These are phyloP conservation scores for Larimichthys polyactis DNA, from an alignment of 2,113 vertebrate genomes.

Conservation along the genomic window DNA sequence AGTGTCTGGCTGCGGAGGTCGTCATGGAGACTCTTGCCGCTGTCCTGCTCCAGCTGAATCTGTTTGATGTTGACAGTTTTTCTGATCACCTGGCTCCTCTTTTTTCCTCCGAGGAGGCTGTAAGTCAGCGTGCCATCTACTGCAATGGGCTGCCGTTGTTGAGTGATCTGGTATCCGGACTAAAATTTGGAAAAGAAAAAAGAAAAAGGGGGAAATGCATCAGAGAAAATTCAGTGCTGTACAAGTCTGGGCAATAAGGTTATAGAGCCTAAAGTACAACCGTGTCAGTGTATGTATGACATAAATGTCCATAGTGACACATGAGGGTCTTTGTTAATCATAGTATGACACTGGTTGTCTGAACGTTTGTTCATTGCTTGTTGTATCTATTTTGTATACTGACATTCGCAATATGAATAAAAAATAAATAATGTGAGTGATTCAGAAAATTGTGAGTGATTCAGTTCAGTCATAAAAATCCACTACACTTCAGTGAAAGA, in stretches of 20 bases:
- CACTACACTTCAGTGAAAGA: neutral
- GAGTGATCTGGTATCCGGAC: constrained; percentile 99
- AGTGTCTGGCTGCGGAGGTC: constrained; percentile 89
- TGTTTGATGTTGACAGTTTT: constrained; percentile 91
- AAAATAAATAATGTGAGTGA: neutral
- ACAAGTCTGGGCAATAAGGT: neutral
- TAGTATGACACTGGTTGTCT: neutral
- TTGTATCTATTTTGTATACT: neutral
- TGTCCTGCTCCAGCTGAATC: constrained; percentile 99
- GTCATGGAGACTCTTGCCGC: constrained; percentile 97
- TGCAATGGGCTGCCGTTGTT: constrained; percentile 93
- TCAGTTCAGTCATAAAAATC: neutral
- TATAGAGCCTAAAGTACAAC: neutral
- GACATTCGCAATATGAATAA: neutral
- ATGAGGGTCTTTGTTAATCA: neutral
- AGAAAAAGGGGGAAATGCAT: neutral
- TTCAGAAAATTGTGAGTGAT: neutral
- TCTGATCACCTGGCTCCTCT: constrained; percentile 82
- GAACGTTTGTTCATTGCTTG: neutral
- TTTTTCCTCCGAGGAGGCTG: constrained; percentile 81
- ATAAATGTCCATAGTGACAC: neutral
- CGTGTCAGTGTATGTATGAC: neutral
- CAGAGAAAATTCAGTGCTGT: neutral
- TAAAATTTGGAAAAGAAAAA: constrained; percentile 60
- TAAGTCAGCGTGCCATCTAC: constrained; percentile 89